phyloP scores from a whole-genome alignment of 2,113 vertebrate genomes.

The Otolemur garnettii region DNA sequence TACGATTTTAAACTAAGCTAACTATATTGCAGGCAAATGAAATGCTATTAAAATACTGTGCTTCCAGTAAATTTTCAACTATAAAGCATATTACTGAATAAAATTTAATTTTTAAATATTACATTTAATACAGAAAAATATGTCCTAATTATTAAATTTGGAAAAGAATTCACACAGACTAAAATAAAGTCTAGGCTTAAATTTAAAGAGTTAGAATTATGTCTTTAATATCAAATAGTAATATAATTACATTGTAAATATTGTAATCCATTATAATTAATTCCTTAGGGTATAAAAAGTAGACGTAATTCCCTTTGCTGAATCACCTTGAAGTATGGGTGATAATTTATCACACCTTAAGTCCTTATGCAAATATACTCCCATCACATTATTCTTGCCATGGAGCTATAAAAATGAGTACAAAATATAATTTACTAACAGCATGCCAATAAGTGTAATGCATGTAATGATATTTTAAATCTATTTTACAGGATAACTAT shows the following conservation, averaged over 20 bases:
- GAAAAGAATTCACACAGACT: constrained; percentile 26
- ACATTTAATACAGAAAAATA: constrained; percentile 51
- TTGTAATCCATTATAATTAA: constrained; percentile 70
- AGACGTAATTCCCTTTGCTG: constrained; percentile 62
- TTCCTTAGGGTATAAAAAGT: constrained; percentile 59
- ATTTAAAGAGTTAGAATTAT: constrained; percentile 63
- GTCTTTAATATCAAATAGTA: constrained; percentile 67
- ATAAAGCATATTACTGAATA: constrained; percentile 35
- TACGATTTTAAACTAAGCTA: constrained; percentile 38
- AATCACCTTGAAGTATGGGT: constrained; percentile 70
- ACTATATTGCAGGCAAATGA: constrained; percentile 42
- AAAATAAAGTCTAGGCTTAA: constrained; percentile 60
- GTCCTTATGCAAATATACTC: constrained; percentile 73
- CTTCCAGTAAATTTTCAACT: not conserved
- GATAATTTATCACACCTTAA: constrained; percentile 67
- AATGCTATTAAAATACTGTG: constrained; percentile 57
- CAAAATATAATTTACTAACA: constrained; percentile 78
- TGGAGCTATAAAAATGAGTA: constrained; percentile 70
- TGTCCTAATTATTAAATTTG: constrained; percentile 15
- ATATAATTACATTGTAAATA: constrained; percentile 75
- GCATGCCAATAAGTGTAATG: constrained; percentile 78
- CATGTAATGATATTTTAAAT: constrained; percentile 80
- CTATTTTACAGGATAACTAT: constrained; percentile 74
- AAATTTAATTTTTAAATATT: constrained; percentile 39
- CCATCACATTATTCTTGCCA: constrained; percentile 77